Base-by-base conservation (phyloP, 2,888 invertebrate genomes). In the Trichogramma evanescens region DNA sequence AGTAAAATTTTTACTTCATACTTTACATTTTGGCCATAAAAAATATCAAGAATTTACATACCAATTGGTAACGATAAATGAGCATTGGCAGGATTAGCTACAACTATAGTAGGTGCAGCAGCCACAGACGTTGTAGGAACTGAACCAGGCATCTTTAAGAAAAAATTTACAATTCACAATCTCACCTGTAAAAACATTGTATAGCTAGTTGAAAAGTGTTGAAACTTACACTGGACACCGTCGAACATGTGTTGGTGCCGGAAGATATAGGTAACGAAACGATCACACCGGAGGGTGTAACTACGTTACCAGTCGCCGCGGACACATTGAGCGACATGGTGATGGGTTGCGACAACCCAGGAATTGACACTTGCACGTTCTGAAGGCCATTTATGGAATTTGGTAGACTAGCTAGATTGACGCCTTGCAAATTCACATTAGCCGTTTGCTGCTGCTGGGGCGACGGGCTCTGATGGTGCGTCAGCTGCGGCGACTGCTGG, bases 341-440 rank as follows among this genome's bases (percentile, higher is more conserved):
- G 69, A 93, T 91, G 4, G 92, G 91, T 67, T 91, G 91, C n/a
- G 91, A 84, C 59, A 93, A 84, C 48, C 91, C 91, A 8, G 91
- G 89, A 70, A 93, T 86, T 74, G 92, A 92, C 53, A 90, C 86
- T 80, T 89, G 89, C 57, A 89, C 88, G 77, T 89, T 90, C 75
- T 90, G 90, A 54, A 91, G 79, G 41, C 89, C 89, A 63, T 89
- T 86, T 58, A 89, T 77, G 13, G 78, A 73, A 69, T 80, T 85
- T 68, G 85, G 85, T 64, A 86, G 76, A 72, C 84, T 84, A 56
- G 89, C 84, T 68, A 90, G 80, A 77, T 89, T 89, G 67, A 91
- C 82, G 68, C 89, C 87, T 80, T 89, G 86, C 59, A 86, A 78
- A 72, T 83, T 83, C 5, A 82, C 77, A 58, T 82, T 80, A 13